A percentile compares a stretch with the other conserved stretches of the same genome.
Conservation (phyloP, 2,113 vertebrate genomes). For the Lethenteron reissneri region DNA sequence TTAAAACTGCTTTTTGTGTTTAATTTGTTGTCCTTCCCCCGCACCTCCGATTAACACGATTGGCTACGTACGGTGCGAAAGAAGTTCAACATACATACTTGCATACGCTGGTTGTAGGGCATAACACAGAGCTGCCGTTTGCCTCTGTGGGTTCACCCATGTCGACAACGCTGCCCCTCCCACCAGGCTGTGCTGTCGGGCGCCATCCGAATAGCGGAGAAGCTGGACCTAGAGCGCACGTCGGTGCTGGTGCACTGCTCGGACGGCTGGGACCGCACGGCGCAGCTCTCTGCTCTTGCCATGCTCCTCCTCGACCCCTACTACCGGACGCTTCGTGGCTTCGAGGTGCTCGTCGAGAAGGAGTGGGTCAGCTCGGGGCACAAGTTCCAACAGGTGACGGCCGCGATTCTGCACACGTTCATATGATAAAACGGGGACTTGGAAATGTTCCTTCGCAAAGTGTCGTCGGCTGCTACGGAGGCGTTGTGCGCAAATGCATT, state of each 20-base stretch:
- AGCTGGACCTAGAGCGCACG: conserved; percentile 65
- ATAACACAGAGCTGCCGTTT: no score
- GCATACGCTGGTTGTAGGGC: no score
- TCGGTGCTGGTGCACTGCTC: conserved; percentile 91
- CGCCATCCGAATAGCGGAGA: conserved; percentile 63
- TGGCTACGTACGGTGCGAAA: no score
- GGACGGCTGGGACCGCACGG: conserved; percentile 77
- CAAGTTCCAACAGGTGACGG: conserved; percentile 61
- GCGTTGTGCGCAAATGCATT: no score
- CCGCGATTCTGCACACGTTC: conserved; percentile 13
- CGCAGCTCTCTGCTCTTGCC: conserved; percentile 67
- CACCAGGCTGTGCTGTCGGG: conserved; percentile 54
- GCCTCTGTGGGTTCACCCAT: no score
- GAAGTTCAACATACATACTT: no score
- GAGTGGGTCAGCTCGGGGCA: conserved; percentile 95
- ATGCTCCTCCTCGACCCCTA: conserved; percentile 91
- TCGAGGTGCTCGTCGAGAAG: conserved; percentile 78
- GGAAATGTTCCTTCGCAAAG: no score
- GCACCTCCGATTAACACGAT: no score
- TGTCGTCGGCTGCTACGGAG: no score
- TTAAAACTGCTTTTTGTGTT: no score
- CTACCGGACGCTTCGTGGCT: conserved; percentile 69
- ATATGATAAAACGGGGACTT: neutral
- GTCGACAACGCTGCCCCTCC: neutral
- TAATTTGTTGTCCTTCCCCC: no score